Conservation (phyloP, 2,888 invertebrate species). For the Nebria salina region DNA sequence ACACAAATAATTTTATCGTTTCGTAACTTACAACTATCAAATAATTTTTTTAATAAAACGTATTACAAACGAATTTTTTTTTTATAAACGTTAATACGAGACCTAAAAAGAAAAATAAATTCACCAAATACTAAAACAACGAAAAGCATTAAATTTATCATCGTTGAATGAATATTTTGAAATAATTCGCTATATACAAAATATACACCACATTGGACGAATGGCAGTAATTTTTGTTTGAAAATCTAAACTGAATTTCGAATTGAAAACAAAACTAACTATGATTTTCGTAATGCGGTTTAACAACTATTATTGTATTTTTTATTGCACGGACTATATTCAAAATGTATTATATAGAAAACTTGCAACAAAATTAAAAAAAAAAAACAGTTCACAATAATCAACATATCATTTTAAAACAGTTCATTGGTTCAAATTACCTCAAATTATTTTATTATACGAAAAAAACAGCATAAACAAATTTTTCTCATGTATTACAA, state of each 20-base stretch:
- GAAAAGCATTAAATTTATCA: constrained; percentile 22
- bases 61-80: constrained; percentile 45
- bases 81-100: constrained; percentile 37
- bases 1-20: constrained; percentile 52
- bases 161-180: constrained; percentile 42
- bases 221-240: constrained; percentile 48
- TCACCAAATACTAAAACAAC: constrained; percentile 28
- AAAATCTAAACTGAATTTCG: not conserved
- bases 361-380: not conserved
- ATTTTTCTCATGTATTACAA: too few relatives aligned
- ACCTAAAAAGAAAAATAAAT: constrained; percentile 23
- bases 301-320: constrained; percentile 39
- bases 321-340: constrained; percentile 39
- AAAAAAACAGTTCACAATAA: not conserved
- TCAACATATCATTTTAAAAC: not conserved
- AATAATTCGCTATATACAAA: constrained; percentile 47
- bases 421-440: not conserved
- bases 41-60: constrained; percentile 50
- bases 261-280: constrained; percentile 1
- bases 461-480: not conserved
- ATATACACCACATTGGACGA: constrained; percentile 43
- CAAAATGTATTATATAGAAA: constrained; percentile 9
- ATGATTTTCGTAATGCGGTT: not conserved
- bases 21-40: constrained; percentile 63
- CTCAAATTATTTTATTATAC: not conserved